Base-by-base conservation (phyloP, 2,888 invertebrate genomes). In the Andrena flavipes region DNA sequence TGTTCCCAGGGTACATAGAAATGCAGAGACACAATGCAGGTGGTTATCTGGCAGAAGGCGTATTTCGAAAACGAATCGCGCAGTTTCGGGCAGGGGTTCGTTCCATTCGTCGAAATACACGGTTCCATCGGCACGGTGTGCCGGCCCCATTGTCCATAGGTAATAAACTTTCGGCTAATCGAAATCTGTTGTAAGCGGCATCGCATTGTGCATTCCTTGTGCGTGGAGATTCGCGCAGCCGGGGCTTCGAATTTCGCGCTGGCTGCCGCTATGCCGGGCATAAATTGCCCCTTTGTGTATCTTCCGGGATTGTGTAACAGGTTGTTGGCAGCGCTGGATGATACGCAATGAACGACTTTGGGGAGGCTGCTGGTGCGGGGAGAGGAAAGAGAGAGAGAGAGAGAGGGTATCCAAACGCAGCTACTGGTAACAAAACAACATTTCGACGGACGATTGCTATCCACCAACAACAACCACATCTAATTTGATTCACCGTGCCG, bases 231-330 rank as follows among this genome's bases (percentile, higher is more conserved):
- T 80, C 76, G 84, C 83, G 82, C 70, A 59, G 59, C 63, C 30
- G 64, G 7, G 54, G 84, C 65, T 67, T 70, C 84, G 84, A 84
- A 79, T 84, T 85, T 82, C 82, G 68, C 68, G 59, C 51, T 60
- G 65, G 64, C 30, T 51, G 64, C 60, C 70, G 75, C 72, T 83
- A 80, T 78, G 81, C 73, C 72, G 33, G 62, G 82, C 77, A 86
- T 86, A 86, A 86, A 86, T 86, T 86, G 82, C 76, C 80, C 82
- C 86, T 86, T 86, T 86, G 84, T 86, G 84, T 85, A 80, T 86
- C 84, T 86, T 86, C 84, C 86, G 82, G 86, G 85, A 78, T 86
- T 85, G 84, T 86, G 86, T 86, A 86, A 86, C 86, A 85, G 84
- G 86, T 84, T 85, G 86, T 78, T 86, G 86, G 86, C 84, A 86